These are phyloP conservation scores for Pavo muticus DNA, from an alignment of 2,113 vertebrate species.

Conservation along the genomic window DNA sequence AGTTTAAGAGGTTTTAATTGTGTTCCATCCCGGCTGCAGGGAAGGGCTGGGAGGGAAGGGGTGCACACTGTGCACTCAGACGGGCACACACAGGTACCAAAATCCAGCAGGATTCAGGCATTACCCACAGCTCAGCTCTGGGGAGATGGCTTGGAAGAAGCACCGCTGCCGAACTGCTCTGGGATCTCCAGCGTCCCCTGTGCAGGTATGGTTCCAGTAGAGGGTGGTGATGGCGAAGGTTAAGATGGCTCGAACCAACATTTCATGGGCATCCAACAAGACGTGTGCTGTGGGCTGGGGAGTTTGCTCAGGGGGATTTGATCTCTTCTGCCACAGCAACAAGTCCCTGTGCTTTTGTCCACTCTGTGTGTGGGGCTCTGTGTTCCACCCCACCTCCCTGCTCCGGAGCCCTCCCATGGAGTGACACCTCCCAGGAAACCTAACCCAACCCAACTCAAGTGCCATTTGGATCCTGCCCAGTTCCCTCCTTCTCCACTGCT, in stretches of 20 bases:
- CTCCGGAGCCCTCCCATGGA: background rate
- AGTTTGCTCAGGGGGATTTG: background rate
- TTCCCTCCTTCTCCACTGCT: background rate
- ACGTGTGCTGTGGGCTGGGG: fast-evolving
- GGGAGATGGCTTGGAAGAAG: background rate
- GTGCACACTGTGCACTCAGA: fast-evolving
- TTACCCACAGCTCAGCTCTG: background rate
- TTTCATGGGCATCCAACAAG: background rate
- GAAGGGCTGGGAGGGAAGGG: background rate
- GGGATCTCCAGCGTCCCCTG: fast-evolving
- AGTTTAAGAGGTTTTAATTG: constrained; percentile 44
- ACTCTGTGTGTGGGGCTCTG: background rate
- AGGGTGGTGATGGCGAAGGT: background rate
- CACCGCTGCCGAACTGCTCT: background rate
- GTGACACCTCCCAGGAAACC: background rate
- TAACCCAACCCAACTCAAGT: background rate
- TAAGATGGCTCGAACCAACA: background rate
- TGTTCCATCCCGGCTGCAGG: background rate
- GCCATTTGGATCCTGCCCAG: background rate
- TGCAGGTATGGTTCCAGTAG: fast-evolving
- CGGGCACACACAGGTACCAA: background rate
- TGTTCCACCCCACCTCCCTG: background rate
- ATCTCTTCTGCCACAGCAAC: background rate
- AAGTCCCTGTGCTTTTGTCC: background rate
- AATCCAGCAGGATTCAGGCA: background rate